Evolutionary conservation across 2,113 vertebrate genomes (phyloP), one percentile per base, ranked within the genome.

Genomic region (Seriola rivoliana): DNA sequence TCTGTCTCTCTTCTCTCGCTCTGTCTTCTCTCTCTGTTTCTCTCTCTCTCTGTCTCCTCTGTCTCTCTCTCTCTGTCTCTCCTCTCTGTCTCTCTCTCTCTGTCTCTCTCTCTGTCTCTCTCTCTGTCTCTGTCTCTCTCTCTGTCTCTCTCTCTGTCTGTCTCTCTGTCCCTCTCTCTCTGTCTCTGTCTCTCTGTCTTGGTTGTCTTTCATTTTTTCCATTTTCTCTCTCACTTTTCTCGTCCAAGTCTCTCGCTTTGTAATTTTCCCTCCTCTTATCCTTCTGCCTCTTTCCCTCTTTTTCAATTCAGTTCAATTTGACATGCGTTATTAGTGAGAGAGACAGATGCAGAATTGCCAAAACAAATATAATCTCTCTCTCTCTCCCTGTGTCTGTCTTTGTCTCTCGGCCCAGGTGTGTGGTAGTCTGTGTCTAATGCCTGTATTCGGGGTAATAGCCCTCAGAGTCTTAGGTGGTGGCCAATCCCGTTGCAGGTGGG

Each of bases 401-500:
- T 50, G 36, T 54, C 69, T 75, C 66, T 67, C 14, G 14, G 82
- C 67, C 81, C 85, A 91, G 91, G 87, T 92, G 89, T 88, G 71
- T 75, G 66, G 62, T 32, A 81, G 88, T 85, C 71, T 83, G 67
- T 67, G 81, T 75, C 75, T 85, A 65, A 81, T 75, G 67, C 71
- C 58, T 60, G 67, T 57, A 66, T 86, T 81, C n/a, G 23, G 52
- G 80, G 42, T 78, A 90, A 88, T 76, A 76, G 81, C 67, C 58
- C 11, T 82, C 81, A 74, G 71, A 82, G 81, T 88, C 81, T 88
- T 81, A 88, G 83, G 77, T 12, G 21, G 79, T 38, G 71, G 89
- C 89, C 87, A 86, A 91, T 92, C 89, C 89, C 32, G 65, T 88
- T 63, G 88, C 86, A 89, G 88, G 89, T 86, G 85, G 84, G 86